Conservation (phyloP, 1,140 invertebrate genomes). For the Meteorus sp. region DNA sequence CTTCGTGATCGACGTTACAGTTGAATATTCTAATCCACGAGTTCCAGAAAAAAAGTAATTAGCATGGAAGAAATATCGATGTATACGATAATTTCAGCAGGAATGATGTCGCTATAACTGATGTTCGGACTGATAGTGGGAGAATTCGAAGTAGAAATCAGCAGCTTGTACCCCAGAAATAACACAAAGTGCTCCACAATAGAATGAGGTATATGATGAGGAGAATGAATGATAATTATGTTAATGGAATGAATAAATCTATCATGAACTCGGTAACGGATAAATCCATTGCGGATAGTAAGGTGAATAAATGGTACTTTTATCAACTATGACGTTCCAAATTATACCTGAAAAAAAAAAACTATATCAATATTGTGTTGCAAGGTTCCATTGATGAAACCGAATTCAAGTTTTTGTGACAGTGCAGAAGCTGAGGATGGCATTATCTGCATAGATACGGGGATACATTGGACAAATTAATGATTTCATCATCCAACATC, state of each 20-base stretch:
- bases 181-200: constrained; percentile 62
- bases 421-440: too few relatives aligned
- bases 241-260: constrained; percentile 83
- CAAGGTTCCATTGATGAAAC: constrained; percentile 63
- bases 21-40: constrained; percentile 67
- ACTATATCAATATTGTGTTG: too few relatives aligned
- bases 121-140: constrained; percentile 76
- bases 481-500: too few relatives aligned
- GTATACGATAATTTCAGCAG: constrained; percentile 88
- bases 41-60: constrained; percentile 32
- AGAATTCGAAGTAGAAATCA: constrained; percentile 62
- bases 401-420: too few relatives aligned
- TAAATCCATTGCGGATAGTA: constrained; percentile 67
- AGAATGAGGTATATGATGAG: constrained; percentile 63
- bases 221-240: constrained; percentile 78
- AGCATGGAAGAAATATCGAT: constrained; percentile 68
- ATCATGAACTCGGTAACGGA: constrained; percentile 83
- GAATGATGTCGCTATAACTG: constrained; percentile 85
- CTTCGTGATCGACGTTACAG: constrained; percentile 77
- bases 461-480: too few relatives aligned
- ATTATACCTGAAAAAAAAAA: too few relatives aligned
- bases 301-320: too few relatives aligned
- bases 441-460: too few relatives aligned
- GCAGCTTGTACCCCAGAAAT: constrained; percentile 55
- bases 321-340: too few relatives aligned